These are phyloP conservation scores for Tetramorium bicarinatum DNA, from an alignment of 2,888 invertebrate species.

Conservation along the genomic window DNA sequence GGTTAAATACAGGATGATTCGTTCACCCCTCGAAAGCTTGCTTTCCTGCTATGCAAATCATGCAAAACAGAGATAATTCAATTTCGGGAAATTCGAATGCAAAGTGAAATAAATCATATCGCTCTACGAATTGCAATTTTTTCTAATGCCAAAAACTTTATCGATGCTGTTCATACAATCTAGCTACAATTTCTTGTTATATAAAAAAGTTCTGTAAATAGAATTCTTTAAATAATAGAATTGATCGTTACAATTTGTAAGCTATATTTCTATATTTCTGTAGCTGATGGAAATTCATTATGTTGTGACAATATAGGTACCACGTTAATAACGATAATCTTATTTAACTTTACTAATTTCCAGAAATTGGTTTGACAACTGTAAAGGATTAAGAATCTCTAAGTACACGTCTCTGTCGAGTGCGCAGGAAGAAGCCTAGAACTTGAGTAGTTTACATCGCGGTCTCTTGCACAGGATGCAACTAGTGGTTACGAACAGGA, in stretches of 20 bases:
- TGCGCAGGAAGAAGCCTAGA: constrained; percentile 23
- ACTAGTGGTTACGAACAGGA: constrained; percentile 56
- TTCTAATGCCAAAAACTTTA: not conserved
- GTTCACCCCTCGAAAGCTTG: constrained; percentile 4
- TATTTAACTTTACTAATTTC: constrained; percentile 6
- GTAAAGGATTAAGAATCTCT: constrained; percentile 12
- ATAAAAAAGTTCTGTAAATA: not conserved
- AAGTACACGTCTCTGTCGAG: constrained; percentile 11
- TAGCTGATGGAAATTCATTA: not conserved
- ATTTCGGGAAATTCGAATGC: constrained; percentile 2
- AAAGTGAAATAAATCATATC: not conserved
- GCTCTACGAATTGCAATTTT: not conserved
- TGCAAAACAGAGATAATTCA: constrained; percentile 1
- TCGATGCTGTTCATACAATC: not conserved
- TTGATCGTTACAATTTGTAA: not conserved
- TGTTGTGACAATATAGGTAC: not conserved
- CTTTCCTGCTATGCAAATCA: constrained; percentile 11
- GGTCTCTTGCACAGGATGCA: constrained; percentile 30
- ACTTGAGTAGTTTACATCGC: constrained; percentile 49
- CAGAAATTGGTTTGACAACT: not conserved
- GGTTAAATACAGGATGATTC: constrained; percentile 16
- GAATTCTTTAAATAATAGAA: not conserved
- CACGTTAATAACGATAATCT: not conserved
- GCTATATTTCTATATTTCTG: not conserved
- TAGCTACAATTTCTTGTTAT: not conserved